Conservation (phyloP, 2,888 invertebrate genomes). For the Dendrolimus houi region DNA sequence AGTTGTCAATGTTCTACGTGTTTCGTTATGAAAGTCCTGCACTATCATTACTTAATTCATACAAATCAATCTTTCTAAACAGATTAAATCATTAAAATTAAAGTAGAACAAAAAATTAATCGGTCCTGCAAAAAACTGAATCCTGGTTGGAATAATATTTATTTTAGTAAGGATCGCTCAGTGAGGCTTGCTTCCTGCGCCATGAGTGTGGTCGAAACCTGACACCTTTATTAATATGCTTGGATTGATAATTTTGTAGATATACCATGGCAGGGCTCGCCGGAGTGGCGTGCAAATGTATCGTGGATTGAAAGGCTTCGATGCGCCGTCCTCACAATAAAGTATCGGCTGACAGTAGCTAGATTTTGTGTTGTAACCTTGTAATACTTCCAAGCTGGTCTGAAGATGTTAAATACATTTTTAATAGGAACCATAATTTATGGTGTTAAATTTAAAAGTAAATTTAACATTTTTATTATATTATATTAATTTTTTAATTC, state of each 20-base stretch:
- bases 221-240: conserved; percentile 71
- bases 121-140: background rate
- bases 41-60: too few species aligned
- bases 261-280: conserved; percentile 55
- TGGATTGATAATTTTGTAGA: conserved; percentile 73
- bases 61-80: too few species aligned
- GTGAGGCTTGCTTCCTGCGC: conserved; percentile 70
- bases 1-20: too few species aligned
- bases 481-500: too few species aligned
- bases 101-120: background rate
- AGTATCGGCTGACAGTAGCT: conserved; percentile 54
- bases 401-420: too few species aligned
- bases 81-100: too few species aligned
- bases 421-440: too few species aligned
- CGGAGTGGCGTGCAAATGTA: conserved; percentile 66
- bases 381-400: too few species aligned
- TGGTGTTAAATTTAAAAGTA: too few species aligned
- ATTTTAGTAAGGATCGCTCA: conserved; percentile 65
- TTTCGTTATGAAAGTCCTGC: too few species aligned
- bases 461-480: too few species aligned
- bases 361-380: too few species aligned
- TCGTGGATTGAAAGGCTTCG: conserved; percentile 56
- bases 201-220: conserved; percentile 69
- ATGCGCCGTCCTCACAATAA: conserved; percentile 51
- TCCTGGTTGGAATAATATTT: conserved; percentile 14